phyloP scores from a whole-genome alignment of 2,113 vertebrate genomes.

The Pantherophis guttatus region DNA sequence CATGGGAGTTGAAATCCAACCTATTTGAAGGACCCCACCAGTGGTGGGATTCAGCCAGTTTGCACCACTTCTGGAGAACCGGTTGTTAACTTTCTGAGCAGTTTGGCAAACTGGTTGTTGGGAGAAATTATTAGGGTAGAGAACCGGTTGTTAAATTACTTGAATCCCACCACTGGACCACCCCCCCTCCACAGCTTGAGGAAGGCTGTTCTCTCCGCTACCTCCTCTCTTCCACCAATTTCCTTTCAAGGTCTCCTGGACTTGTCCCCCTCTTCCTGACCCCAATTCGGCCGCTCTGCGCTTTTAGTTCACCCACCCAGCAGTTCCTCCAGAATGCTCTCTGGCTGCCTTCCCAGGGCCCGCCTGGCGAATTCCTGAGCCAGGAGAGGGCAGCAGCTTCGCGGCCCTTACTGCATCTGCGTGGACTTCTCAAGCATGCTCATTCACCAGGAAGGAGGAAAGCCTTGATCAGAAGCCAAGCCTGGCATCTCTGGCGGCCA shows the following conservation, averaged over 20 bases:
- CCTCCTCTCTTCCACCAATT: not conserved
- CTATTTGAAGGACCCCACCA: not conserved
- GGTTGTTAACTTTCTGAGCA: too few relatives aligned
- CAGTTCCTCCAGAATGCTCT: not conserved
- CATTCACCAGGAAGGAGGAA: conserved; percentile 36
- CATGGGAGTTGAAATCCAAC: not conserved
- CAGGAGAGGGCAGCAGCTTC: not conserved
- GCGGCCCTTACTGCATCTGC: conserved; percentile 42
- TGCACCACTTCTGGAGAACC: too few relatives aligned
- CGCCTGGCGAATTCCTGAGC: not conserved
- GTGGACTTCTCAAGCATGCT: conserved; percentile 52
- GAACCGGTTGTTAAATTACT: too few relatives aligned
- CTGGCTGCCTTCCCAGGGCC: not conserved
- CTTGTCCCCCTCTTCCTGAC: not conserved
- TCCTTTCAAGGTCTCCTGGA: not conserved
- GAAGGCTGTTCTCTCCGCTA: not conserved
- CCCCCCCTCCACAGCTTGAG: not conserved
- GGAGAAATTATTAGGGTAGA: too few relatives aligned
- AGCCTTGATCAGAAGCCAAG: conserved; percentile 13
- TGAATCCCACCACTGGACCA: too few relatives aligned
- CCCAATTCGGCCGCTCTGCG: not conserved
- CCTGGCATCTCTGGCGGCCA: not conserved
- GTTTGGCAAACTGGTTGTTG: too few relatives aligned
- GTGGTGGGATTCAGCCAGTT: too few relatives aligned
- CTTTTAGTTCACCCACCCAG: not conserved